Percentiles rank a stretch among this genome's conserved stretches.
Evolutionary conservation across 1,140 invertebrate genomes (phyloP).

Genomic region (Chrysoperla carnea): DNA sequence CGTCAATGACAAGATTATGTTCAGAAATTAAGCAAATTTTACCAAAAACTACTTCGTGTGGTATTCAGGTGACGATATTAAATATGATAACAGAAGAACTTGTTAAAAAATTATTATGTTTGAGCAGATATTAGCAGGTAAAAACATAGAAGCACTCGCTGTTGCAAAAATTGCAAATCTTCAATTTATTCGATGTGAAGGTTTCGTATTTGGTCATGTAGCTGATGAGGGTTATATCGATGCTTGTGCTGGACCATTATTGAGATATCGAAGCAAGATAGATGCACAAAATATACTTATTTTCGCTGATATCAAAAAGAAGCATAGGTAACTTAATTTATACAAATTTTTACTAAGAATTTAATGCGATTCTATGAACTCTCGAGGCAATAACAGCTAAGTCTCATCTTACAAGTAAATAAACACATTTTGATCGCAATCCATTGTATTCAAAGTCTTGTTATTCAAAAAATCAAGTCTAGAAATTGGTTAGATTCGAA

Average conservation of each 20-base stretch:
- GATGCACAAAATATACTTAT: slow-evolving; percentile 49
- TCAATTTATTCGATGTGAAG: slow-evolving; percentile 64
- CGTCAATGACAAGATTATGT: slow-evolving; percentile 47
- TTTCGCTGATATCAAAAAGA: slow-evolving; percentile 74
- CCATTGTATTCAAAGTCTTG: too few species aligned
- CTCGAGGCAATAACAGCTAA: too few species aligned
- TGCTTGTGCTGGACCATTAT: slow-evolving; percentile 52
- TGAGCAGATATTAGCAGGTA: slow-evolving; percentile 50
- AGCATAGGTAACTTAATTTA: slow-evolving; percentile 43
- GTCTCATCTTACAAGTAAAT: too few species aligned
- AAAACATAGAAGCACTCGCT: slow-evolving; percentile 59
- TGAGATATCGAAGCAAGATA: slow-evolving; percentile 53
- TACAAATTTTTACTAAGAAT: neutral
- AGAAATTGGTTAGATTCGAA: too few species aligned
- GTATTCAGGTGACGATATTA: slow-evolving; percentile 34
- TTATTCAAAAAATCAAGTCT: too few species aligned
- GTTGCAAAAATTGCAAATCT: slow-evolving; percentile 52
- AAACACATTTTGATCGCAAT: too few species aligned
- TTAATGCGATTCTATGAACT: neutral
- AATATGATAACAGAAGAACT: neutral
- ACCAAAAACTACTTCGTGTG: slow-evolving; percentile 29
- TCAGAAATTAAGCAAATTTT: slow-evolving; percentile 31
- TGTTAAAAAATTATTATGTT: neutral
- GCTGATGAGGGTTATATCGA: slow-evolving; percentile 70
- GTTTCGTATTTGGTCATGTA: slow-evolving; percentile 66